Conservation (phyloP, 2,888 invertebrate genomes). For the Junonia oenone region DNA sequence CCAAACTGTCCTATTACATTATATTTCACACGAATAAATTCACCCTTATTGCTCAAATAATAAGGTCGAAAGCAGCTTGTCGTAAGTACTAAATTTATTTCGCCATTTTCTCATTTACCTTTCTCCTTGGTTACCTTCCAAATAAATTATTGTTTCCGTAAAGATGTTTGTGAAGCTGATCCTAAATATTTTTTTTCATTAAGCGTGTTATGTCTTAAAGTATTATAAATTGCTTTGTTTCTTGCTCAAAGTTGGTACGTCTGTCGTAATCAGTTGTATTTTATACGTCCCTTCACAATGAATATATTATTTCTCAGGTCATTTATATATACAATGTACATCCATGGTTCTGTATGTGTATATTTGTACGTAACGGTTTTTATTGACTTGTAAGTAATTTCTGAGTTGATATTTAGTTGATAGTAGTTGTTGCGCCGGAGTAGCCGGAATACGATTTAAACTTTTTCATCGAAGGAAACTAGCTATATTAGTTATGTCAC, state of each 20-base stretch:
- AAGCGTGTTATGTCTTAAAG: background rate
- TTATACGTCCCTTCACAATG: no score
- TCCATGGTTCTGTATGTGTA: no score
- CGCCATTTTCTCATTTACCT: background rate
- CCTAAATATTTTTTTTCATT: slow-evolving; percentile 5
- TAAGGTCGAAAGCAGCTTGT: slow-evolving; percentile 2
- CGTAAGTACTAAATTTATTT: background rate
- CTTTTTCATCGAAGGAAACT: no score
- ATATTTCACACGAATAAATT: no score
- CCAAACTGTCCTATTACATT: background rate
- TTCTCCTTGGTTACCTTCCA: background rate
- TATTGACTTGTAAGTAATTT: no score
- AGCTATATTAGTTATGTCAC: no score
- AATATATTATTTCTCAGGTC: no score
- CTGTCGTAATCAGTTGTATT: background rate
- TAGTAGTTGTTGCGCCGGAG: no score
- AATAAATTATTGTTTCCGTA: slow-evolving; percentile 11
- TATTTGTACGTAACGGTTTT: no score
- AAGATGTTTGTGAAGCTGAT: slow-evolving; percentile 6
- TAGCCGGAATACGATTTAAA: no score
- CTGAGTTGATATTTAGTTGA: no score
- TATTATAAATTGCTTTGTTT: background rate
- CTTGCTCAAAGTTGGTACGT: background rate
- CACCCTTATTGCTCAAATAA: background rate
- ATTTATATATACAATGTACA: no score